A percentile compares a stretch with the other conserved stretches of the same genome.
These are phyloP conservation scores for Coptotermes formosanus DNA, from an alignment of 1,140 invertebrate genomes.

Conservation along the genomic window DNA sequence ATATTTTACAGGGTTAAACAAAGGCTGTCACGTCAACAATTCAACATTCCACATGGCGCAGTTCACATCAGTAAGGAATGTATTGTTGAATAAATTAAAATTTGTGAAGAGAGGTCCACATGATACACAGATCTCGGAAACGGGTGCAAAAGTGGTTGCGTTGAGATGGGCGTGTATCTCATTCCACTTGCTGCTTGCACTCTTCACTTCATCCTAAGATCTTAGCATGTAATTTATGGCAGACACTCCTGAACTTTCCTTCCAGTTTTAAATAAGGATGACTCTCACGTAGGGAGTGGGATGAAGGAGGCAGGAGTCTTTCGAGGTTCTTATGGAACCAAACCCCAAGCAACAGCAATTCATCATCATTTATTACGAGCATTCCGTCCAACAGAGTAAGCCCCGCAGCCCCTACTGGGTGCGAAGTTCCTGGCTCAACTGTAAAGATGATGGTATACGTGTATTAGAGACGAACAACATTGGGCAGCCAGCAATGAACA, in stretches of 20 bases:
- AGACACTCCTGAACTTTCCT: not conserved
- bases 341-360: slow-evolving; percentile 21
- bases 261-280: slow-evolving; percentile 30
- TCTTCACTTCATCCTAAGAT: not conserved
- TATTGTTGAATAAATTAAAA: too few relatives aligned
- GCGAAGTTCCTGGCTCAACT: not conserved
- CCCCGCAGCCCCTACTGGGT: not conserved
- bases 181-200: not conserved
- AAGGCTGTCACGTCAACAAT: too few relatives aligned
- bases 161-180: not conserved
- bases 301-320: not conserved
- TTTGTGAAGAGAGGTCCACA: not conserved
- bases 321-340: not conserved
- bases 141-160: not conserved
- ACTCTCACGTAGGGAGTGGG: slow-evolving; percentile 22
- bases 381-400: slow-evolving; percentile 30
- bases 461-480: not conserved
- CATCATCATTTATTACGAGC: slow-evolving; percentile 31
- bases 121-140: not conserved
- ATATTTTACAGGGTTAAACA: too few relatives aligned
- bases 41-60: too few relatives aligned
- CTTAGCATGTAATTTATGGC: slow-evolving; percentile 23
- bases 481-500: not conserved
- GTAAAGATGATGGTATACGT: not conserved
- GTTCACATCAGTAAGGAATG: too few relatives aligned